Evolutionary conservation across 2,888 invertebrate genomes (phyloP).

Genomic region (Ennomos fuscantarius): DNA sequence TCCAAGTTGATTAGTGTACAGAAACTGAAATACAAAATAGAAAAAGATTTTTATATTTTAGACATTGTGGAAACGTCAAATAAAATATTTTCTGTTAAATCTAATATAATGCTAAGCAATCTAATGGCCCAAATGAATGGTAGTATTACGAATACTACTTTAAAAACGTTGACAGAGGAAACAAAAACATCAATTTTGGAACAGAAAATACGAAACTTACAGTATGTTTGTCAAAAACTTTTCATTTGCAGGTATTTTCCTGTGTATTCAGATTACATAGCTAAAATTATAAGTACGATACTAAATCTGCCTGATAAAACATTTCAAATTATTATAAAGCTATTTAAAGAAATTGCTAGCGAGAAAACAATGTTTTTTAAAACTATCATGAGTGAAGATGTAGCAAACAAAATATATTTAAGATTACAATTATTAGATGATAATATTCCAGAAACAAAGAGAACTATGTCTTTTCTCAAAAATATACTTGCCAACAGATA

Average conservation of each 20-base stretch:
- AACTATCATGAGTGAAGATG: slow-evolving; percentile 37
- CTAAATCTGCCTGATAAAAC: slow-evolving; percentile 35
- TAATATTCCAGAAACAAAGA: slow-evolving; percentile 25
- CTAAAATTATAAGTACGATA: slow-evolving; percentile 45
- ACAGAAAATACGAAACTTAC: slow-evolving; percentile 4
- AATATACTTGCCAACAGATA: slow-evolving; percentile 43
- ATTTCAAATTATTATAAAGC: not conserved
- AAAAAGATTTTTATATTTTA: slow-evolving; percentile 10
- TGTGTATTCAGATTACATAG: slow-evolving; percentile 48
- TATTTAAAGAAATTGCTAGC: slow-evolving; percentile 25
- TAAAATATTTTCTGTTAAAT: slow-evolving; percentile 2
- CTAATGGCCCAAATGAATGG: not conserved
- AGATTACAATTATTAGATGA: slow-evolving; percentile 19
- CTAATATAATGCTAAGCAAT: not conserved
- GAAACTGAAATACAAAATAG: slow-evolving; percentile 1
- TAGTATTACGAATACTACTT: not conserved
- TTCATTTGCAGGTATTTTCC: slow-evolving; percentile 52
- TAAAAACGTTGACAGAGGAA: not conserved
- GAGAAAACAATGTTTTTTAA: slow-evolving; percentile 36
- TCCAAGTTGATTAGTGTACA: not conserved
- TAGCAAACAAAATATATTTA: slow-evolving; percentile 33
- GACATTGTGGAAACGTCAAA: slow-evolving; percentile 6
- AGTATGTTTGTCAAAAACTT: slow-evolving; percentile 14
- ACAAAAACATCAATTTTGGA: not conserved
- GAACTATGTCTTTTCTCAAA: slow-evolving; percentile 33